A percentile compares a stretch with the other conserved stretches of the same genome.
Conservation (phyloP, 2,888 invertebrate genomes). For the Mythimna albipuncta region DNA sequence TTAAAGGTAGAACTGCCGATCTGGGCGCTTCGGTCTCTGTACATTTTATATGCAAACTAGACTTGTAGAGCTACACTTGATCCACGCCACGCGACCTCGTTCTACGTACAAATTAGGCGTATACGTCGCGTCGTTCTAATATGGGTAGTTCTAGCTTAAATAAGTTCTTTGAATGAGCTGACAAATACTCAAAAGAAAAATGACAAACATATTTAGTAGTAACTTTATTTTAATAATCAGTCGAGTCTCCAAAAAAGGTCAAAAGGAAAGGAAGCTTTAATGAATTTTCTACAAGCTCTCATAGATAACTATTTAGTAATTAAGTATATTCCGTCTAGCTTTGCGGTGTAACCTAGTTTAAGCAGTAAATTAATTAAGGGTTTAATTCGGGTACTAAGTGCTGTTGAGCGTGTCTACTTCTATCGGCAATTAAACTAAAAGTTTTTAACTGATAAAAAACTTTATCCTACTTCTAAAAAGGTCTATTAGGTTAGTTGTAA, state of each 20-base stretch:
- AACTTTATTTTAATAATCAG: background rate
- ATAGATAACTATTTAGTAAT: conserved; percentile 23
- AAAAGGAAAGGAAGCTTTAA: background rate
- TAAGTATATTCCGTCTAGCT: conserved; percentile 33
- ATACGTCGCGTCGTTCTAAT: too few species aligned
- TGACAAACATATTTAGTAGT: background rate
- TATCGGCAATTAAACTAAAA: conserved; percentile 22
- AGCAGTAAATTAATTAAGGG: conserved; percentile 55
- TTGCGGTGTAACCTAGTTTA: conserved; percentile 47
- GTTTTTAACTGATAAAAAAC: conserved; percentile 21
- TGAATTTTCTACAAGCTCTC: conserved; percentile 24
- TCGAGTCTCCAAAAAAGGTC: background rate
- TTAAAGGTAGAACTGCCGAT: too few species aligned
- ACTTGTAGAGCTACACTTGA: too few species aligned
- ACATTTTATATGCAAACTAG: too few species aligned
- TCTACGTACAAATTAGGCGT: too few species aligned
- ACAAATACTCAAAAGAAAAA: too few species aligned
- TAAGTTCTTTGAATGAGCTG: too few species aligned
- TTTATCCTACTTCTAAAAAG: conserved; percentile 13
- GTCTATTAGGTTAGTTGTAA: conserved; percentile 1
- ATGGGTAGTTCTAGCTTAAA: too few species aligned
- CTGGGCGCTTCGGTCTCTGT: too few species aligned
- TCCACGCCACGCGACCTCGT: too few species aligned
- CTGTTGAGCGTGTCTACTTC: conserved; percentile 35
- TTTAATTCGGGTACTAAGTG: conserved; percentile 51